A percentile compares a stretch with the other conserved stretches of the same genome.
Conservation (phyloP, 2,888 invertebrate genomes). For the Himalopsyche japonica region DNA sequence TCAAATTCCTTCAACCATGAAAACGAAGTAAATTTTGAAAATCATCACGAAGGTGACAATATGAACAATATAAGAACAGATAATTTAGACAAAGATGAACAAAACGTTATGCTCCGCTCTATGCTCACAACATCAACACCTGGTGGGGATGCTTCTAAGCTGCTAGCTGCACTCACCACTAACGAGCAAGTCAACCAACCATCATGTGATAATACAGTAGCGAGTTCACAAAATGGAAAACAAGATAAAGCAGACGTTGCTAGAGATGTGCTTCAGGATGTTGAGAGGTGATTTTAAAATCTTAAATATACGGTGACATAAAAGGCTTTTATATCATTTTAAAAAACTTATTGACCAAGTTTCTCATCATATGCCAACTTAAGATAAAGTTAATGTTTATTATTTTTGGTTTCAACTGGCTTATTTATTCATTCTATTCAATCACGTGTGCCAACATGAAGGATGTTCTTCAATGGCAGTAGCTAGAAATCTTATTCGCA, state of each 20-base stretch:
- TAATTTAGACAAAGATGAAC: conserved; percentile 40
- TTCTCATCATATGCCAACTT: too few species aligned
- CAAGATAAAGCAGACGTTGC: conserved; percentile 53
- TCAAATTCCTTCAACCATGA: background rate
- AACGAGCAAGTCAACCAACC: conserved; percentile 43
- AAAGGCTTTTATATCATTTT: too few species aligned
- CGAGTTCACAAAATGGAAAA: conserved; percentile 38
- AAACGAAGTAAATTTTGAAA: background rate
- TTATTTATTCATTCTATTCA: too few species aligned
- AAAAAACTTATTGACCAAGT: too few species aligned
- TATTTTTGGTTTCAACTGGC: too few species aligned
- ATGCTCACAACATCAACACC: conserved; percentile 46
- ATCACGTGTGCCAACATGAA: too few species aligned
- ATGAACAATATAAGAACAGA: background rate
- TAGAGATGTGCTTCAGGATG: conserved; percentile 68
- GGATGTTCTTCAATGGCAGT: too few species aligned
- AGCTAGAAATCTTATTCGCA: too few species aligned
- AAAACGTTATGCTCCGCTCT: conserved; percentile 47
- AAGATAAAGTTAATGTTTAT: too few species aligned
- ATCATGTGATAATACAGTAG: conserved; percentile 19
- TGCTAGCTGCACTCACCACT: conserved; percentile 42
- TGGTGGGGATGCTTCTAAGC: conserved; percentile 41
- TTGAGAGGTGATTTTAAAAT: conserved; percentile 59
- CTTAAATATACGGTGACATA: too few species aligned
- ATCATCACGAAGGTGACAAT: background rate